Evolutionary conservation across 2,888 invertebrate genomes (phyloP), one percentile per base, ranked within the genome.

Genomic region (Ditylenchus weischeri): DNA sequence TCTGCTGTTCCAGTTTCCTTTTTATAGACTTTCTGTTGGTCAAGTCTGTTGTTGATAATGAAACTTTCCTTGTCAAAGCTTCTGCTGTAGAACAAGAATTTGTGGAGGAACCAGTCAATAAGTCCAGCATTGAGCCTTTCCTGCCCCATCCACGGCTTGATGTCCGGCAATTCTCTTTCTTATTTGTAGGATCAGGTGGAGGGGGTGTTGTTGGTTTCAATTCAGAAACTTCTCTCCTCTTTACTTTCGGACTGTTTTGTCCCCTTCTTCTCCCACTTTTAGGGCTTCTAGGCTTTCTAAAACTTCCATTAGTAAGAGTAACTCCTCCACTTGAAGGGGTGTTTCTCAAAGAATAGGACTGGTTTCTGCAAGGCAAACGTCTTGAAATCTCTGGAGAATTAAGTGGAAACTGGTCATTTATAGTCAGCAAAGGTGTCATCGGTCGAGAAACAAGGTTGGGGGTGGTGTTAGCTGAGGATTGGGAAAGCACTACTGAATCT

Each of bases 331-430:
- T 21, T 15, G 54, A 23, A 29, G 21, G 21, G 3, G 11, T 21
- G 21, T 7, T 29, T 29, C n/a, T 54, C 29, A 54, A 29, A 21
- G 54, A 54, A 54, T 54, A 29, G 10, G 54, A 54, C 21, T 54
- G 21, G 13, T 54, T 21, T 18, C 54, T 54, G 13, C 29, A 23
- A 21, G 54, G 54, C 11, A 29, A 23, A 29, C 15, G 11, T 54
- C 29, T 54, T 54, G 21, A 29, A 54, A 23, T 54, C 29, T 54
- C 54, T 10, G 54, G 54, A 54, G 54, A 54, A 23, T 29, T 29
- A 2, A 54, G 23, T 54, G 54, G 54, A 54, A 54, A 54, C 19
- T 59, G 21, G 29, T 54, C 54, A 29, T 54, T 54, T 54, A 54
- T 15, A 29, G 54, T 54, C n/a, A 54, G 4, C 54, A 54, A 21